Base-by-base conservation (phyloP, 2,797 vertebrate genomes). In the Onychomys leucogaster region DNA sequence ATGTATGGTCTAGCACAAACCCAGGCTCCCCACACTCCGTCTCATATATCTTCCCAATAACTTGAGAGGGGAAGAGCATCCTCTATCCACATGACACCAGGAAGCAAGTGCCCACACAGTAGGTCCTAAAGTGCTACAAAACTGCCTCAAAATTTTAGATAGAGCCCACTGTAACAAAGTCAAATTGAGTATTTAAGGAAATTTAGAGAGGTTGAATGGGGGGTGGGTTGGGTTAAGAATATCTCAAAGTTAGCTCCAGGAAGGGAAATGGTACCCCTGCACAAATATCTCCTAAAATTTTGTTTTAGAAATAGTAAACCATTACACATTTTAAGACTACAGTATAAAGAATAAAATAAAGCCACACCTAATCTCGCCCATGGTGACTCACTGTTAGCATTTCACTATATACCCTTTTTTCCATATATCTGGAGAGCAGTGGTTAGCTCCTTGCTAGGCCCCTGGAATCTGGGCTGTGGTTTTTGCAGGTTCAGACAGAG, bases 101-200 rank as follows among this genome's bases (percentile, higher is more conserved):
- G n/a, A 95, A 55, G 43, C 81, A 32, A 87, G 43, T 65, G 41
- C 17, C 34, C 34, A 19, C 27, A 12, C 2, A 52, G 10, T 61
- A 59, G 55, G 6, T 81, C 59, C 52, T 29, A 59, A 75, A 63
- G 32, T 37, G 75, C 83, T 71, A 90, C 19, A 69, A 90, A 76
- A 77, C 19, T n/a, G 37, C 34, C 41, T 97, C 23, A 69, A 63
- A 89, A 85, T 94, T 85, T 81, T 63, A 92, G 27, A 73, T 75
- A 55, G 90, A 95, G 57, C 55, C 61, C 61, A 94, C 29, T 49
- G n/a, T 82, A 73, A n/a, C 10, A 63, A 63, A 90, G 59, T 43
- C 55, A 82, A 71, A 85, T 37, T 67, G 55, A 67, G 6, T 69
- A 61, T 61, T 77, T 85, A 89, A 89, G 49, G 29, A 94, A 94